Evolutionary conservation across 37 sponge, comb jelly and placozoan genomes (phyloP).

Genomic region (Crambe crambe): DNA sequence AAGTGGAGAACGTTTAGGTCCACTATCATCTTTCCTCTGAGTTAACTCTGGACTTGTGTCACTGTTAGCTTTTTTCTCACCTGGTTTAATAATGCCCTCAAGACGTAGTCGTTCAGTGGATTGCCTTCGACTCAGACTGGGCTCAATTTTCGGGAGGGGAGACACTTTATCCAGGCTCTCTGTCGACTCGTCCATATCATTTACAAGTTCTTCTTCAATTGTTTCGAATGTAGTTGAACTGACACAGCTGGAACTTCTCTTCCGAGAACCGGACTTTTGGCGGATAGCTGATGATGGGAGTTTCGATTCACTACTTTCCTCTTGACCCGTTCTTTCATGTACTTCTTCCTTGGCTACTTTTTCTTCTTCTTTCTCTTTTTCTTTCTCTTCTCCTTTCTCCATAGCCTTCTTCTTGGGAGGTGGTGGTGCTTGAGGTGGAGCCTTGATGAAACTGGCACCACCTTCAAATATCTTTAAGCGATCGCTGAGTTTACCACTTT

Average conservation of each 20-base stretch:
- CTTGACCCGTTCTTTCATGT: not conserved
- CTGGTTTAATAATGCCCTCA: slow-evolving; percentile 5
- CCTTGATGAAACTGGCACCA: not conserved
- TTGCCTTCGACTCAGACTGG: not conserved
- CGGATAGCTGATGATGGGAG: not conserved
- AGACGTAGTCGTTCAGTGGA: slow-evolving; percentile 27
- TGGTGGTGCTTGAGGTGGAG: not conserved
- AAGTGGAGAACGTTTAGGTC: not conserved
- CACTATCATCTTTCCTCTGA: not conserved
- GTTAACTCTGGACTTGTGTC: not conserved
- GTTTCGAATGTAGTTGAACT: slow-evolving; percentile 15
- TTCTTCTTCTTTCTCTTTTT: not conserved
- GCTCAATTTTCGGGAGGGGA: slow-evolving; percentile 21
- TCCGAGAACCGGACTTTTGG: not conserved
- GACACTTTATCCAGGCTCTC: slow-evolving; percentile 16
- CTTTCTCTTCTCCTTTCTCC: slow-evolving; percentile 11
- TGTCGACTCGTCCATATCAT: not conserved
- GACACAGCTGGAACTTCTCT: not conserved
- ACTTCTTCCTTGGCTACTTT: not conserved
- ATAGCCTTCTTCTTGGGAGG: not conserved
- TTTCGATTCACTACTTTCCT: not conserved
- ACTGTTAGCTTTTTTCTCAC: not conserved
- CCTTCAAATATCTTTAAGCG: slow-evolving; percentile 51
- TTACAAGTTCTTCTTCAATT: slow-evolving; percentile 12
- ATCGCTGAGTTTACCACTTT: slow-evolving; percentile 15